These are phyloP conservation scores for Mythimna pallens DNA, from an alignment of 2,888 invertebrate species.

Conservation along the genomic window DNA sequence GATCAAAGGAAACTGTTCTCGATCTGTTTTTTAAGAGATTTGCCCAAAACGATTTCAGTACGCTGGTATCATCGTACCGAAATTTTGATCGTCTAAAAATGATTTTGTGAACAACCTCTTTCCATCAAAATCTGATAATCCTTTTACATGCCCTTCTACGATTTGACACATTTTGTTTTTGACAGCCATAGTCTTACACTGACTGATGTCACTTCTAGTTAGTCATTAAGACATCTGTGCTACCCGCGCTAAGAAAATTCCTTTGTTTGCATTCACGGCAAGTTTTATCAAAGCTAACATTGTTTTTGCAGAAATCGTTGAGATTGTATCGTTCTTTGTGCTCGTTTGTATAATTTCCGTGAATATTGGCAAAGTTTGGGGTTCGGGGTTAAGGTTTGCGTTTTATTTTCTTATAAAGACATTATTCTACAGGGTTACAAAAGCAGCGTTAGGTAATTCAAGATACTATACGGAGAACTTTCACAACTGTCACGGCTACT, in stretches of 20 bases:
- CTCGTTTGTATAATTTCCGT: conserved; percentile 33
- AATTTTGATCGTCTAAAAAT: too few species aligned
- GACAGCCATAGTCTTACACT: too few species aligned
- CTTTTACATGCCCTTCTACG: too few species aligned
- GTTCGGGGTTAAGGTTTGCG: conserved; percentile 18
- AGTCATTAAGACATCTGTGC: background rate
- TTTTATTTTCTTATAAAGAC: background rate
- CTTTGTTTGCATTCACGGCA: conserved; percentile 34
- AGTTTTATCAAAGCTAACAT: conserved; percentile 23
- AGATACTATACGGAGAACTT: background rate
- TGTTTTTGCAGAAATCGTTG: conserved; percentile 23
- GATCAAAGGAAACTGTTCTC: too few species aligned
- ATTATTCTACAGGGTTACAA: background rate
- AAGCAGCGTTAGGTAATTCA: background rate
- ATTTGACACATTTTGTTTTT: background rate
- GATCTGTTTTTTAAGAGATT: too few species aligned
- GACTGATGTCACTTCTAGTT: conserved; percentile 1
- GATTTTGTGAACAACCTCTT: too few species aligned
- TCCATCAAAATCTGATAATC: too few species aligned
- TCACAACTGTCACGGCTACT: background rate
- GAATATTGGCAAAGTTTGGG: conserved; percentile 19
- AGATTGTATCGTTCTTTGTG: conserved; percentile 26
- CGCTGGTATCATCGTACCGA: too few species aligned
- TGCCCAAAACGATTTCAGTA: too few species aligned
- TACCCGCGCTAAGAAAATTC: background rate